phyloP scores from a whole-genome alignment of 1,140 invertebrate species.

The Leptestheria dahalacensis region DNA sequence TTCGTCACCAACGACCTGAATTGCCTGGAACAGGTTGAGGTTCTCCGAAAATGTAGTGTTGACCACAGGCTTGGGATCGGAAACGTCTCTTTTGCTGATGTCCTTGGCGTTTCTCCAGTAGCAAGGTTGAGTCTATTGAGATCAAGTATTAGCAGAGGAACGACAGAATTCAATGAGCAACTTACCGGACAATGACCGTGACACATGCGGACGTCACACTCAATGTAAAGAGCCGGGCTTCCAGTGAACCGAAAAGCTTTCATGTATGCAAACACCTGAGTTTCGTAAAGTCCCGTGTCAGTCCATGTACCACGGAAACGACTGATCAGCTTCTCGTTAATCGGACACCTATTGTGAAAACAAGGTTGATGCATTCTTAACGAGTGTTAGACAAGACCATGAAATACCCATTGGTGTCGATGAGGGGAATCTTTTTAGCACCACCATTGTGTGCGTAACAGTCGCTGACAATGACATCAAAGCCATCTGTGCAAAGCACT shows the following conservation, averaged over 20 bases:
- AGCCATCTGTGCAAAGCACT: constrained; percentile 50
- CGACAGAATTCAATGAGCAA: constrained; percentile 18
- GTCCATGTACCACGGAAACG: constrained; percentile 84
- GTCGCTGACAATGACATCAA: constrained; percentile 90
- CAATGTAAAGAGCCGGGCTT: constrained; percentile 80
- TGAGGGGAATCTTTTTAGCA: constrained; percentile 75
- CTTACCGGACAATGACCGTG: constrained; percentile 81
- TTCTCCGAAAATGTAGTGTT: constrained; percentile 56
- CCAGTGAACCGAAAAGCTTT: constrained; percentile 89
- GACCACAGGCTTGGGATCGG: constrained; percentile 27
- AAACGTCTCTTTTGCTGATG: constrained; percentile 41
- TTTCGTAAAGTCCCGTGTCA: constrained; percentile 74
- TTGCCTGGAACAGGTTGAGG: constrained; percentile 71
- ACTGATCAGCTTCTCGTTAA: constrained; percentile 82
- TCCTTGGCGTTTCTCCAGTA: constrained; percentile 79
- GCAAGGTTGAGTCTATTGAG: constrained; percentile 67
- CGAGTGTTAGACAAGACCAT: not conserved
- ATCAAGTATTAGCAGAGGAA: constrained; percentile 2
- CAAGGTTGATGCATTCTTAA: constrained; percentile 17
- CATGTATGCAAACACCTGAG: constrained; percentile 86
- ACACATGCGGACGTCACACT: constrained; percentile 88
- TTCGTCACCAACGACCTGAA: constrained; percentile 71
- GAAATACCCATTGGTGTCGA: constrained; percentile 73
- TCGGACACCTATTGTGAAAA: constrained; percentile 51
- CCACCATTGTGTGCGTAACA: constrained; percentile 88